Percentiles rank a stretch among this genome's conserved stretches.
Evolutionary conservation across 1,140 invertebrate genomes (phyloP).

Genomic region (Calephelis nemesis): DNA sequence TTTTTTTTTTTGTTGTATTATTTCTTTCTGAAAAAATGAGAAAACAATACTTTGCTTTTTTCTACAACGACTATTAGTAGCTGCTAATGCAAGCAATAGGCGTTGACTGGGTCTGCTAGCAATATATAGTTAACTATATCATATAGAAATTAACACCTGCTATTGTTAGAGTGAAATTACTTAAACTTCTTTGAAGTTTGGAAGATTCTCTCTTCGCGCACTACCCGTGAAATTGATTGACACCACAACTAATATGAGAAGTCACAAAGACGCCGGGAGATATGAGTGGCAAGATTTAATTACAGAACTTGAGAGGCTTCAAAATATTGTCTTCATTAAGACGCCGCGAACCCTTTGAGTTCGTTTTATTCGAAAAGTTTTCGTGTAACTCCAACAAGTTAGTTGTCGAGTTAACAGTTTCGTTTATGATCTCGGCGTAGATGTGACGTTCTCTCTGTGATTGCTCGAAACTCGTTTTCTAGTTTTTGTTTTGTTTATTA

Average conservation of each 20-base stretch:
- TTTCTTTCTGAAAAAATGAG: no score
- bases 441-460: constrained; percentile 12
- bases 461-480: constrained; percentile 1
- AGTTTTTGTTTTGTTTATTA: constrained; percentile 6
- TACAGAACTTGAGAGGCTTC: constrained; percentile 21
- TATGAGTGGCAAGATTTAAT: constrained; percentile 25
- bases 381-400: constrained; percentile 9
- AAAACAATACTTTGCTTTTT: no score
- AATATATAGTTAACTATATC: no score
- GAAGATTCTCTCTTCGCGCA: not conserved
- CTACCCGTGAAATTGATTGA: constrained; percentile 21
- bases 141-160: no score
- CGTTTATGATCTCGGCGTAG: constrained; percentile 3
- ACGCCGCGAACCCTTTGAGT: constrained; percentile 19
- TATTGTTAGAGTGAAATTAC: not conserved
- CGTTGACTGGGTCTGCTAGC: no score
- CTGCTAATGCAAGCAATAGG: no score
- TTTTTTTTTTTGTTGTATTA: no score
- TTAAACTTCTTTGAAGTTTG: not conserved
- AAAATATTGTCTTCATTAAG: constrained; percentile 27
- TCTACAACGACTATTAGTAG: no score
- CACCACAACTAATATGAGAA: constrained; percentile 4
- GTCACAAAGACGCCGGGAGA: constrained; percentile 14
- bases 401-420: constrained; percentile 18
- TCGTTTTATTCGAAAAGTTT: constrained; percentile 26